Conservation (phyloP, 2,113 vertebrate genomes). For the Phasianus colchicus region DNA sequence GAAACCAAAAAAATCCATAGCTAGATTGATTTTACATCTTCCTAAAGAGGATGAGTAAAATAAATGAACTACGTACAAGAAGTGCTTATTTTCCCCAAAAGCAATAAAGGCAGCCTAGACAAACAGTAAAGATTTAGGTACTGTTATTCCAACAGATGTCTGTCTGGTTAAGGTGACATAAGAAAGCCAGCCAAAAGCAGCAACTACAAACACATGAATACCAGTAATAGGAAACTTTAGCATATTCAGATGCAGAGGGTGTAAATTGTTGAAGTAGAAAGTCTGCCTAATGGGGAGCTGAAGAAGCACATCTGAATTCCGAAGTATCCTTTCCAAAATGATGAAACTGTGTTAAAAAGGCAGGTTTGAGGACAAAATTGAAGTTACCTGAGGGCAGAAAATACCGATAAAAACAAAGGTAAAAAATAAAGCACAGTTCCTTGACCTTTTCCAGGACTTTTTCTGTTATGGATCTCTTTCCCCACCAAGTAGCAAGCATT, state of each 20-base stretch:
- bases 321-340: not conserved
- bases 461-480: not conserved
- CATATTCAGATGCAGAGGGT: not conserved
- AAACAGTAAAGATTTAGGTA: conserved; percentile 12
- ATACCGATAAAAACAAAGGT: not conserved
- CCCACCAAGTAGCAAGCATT: not conserved
- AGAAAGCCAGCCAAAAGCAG: not conserved
- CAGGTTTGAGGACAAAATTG: not conserved
- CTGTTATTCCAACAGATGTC: not conserved
- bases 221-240: not conserved
- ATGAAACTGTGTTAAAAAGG: not conserved
- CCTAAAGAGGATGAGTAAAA: not conserved
- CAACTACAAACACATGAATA: not conserved
- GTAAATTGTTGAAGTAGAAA: not conserved
- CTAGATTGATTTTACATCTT: conserved; percentile 29
- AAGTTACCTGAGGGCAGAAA: not conserved
- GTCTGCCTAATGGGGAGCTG: not conserved
- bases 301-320: not conserved
- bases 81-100: not conserved
- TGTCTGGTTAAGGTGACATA: not conserved
- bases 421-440: not conserved
- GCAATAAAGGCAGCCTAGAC: not conserved
- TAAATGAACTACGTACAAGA: not conserved
- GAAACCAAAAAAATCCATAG: not conserved
- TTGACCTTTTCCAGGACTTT: not conserved